Evolutionary conservation across 2,888 invertebrate genomes (phyloP), one percentile per base, ranked within the genome.

Genomic region (Petrolisthes cinctipes): DNA sequence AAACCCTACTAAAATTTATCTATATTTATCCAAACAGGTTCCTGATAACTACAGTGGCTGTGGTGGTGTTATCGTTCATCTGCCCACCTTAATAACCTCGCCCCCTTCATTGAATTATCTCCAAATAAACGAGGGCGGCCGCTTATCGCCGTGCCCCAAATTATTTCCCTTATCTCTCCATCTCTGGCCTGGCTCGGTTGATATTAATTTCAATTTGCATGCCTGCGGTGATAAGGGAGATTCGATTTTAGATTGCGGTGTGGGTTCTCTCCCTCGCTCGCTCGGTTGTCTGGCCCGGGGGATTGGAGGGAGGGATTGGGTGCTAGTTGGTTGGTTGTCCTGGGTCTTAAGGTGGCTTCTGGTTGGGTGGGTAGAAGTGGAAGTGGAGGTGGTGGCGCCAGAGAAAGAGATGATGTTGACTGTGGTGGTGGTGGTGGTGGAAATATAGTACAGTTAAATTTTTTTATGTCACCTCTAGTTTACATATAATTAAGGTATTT

Each of bases 101-200:
- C 56, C 23, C 61, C 23, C 80, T 53, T 80, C 80, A 80, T 80
- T 80, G 80, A 80, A 80, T 80, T 80, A 80, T 57, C 80, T 80
- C 57, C 11, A 61, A 80, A 80, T 80, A 80, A 61, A 80, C 37
- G 80, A 80, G 80, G 57, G 17, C 57, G 57, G 80, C 14, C 14
- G 20, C 57, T 80, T 80, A 80, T 80, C 80, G 56, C 37, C 7
- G 3, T 23, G 4, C 9, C 57, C 23, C 5, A 23, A 61, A 80
- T 80, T 80, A 23, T 80, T 4, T 61, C 61, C 11, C 61, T 61
- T 61, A 61, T 61, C 61, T 61, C 61, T 61, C 11, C 11, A 61
- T 61, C 61, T 61, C 61, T 61, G 61, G 17, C 61, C 61, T 11
- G 61, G 17, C 61, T 17, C 9, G 61, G 61, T 61, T 61, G 61